Conservation (phyloP, 1,140 invertebrate genomes). For the Bombus confusus region DNA sequence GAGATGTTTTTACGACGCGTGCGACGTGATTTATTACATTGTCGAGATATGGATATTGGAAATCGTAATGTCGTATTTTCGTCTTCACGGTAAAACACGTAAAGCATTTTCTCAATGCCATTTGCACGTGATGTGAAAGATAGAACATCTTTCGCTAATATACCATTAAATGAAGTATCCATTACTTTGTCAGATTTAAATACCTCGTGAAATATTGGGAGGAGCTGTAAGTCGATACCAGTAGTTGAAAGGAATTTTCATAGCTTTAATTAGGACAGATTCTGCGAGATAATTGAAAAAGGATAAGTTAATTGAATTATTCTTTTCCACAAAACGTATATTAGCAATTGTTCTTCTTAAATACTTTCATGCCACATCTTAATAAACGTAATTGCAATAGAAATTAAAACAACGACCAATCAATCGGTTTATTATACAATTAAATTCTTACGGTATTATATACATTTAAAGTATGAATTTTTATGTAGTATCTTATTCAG, state of each 20-base stretch:
- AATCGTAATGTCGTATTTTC: not conserved
- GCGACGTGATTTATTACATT: slow-evolving; percentile 1
- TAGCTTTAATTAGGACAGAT: not conserved
- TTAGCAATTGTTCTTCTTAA: not conserved
- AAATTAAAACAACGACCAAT: not conserved
- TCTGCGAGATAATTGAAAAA: not conserved
- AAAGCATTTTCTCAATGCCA: slow-evolving; percentile 2
- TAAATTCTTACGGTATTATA: not conserved
- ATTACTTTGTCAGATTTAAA: not conserved
- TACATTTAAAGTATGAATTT: not conserved
- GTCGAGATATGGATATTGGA: not conserved
- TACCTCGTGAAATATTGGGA: not conserved
- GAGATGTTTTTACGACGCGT: not conserved
- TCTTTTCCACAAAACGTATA: not conserved
- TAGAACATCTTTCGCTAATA: not conserved
- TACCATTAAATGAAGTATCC: no score
- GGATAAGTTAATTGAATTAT: not conserved
- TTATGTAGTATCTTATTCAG: not conserved
- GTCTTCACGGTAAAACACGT: not conserved
- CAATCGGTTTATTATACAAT: not conserved
- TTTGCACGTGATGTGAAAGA: not conserved
- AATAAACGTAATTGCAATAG: not conserved
- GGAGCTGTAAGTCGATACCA: not conserved
- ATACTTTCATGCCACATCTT: not conserved
- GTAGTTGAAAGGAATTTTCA: not conserved